Conservation (phyloP, 2,797 vertebrate species). For the Coreius guichenoti region DNA sequence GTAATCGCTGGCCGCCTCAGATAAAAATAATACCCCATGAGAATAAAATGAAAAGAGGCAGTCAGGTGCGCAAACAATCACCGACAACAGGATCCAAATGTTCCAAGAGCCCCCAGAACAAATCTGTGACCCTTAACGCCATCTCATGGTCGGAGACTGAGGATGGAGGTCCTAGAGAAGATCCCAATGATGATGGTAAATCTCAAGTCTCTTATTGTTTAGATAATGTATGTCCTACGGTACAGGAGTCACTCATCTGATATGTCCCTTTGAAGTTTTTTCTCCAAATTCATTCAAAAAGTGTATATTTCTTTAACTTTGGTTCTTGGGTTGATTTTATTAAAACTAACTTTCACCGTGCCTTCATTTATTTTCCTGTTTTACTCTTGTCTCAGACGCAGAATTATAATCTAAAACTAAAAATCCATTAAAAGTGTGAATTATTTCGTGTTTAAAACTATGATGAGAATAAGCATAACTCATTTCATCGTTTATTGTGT, state of each 20-base stretch:
- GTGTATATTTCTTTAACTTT: neutral
- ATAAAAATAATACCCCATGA: neutral
- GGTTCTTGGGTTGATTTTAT: neutral
- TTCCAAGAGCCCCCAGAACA: neutral
- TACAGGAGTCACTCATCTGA: neutral
- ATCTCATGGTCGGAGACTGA: conserved; percentile 11
- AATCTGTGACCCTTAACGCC: neutral
- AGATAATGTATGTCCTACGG: neutral
- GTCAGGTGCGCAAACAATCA: conserved; percentile 7
- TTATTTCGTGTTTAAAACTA: neutral
- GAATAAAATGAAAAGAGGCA: conserved; percentile 30
- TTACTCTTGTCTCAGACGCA: neutral
- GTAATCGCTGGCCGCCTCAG: neutral
- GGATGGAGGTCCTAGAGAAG: neutral
- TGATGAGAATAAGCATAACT: neutral
- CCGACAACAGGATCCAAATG: conserved; percentile 3
- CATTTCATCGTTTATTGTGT: too few relatives aligned
- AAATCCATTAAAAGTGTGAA: neutral
- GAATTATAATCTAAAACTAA: neutral
- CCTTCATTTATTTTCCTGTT: neutral
- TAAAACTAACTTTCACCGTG: neutral
- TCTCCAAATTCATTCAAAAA: neutral
- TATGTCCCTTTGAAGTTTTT: neutral
- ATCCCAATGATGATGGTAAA: conserved; percentile 51
- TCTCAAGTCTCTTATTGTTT: neutral